Evolutionary conservation across 2,113 vertebrate species (phyloP).

Genomic region (Seriola rivoliana): DNA sequence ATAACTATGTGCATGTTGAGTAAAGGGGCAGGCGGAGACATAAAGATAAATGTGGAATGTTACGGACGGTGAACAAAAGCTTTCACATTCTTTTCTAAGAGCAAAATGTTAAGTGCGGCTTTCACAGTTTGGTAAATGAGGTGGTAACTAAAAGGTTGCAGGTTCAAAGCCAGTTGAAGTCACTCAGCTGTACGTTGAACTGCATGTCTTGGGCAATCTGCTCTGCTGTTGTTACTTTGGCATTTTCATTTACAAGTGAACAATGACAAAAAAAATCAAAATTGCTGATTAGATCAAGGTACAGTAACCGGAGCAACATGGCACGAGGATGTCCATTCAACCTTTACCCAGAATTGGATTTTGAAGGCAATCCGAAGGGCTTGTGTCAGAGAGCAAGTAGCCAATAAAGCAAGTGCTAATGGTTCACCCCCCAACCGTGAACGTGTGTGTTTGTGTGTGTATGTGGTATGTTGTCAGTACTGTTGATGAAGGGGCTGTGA

Average conservation of each 20-base stretch:
- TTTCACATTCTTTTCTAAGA: slow-evolving; percentile 25
- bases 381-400: slow-evolving; percentile 49
- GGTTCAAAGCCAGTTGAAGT: slow-evolving; percentile 46
- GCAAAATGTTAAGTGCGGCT: slow-evolving; percentile 23
- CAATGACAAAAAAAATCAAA: slow-evolving; percentile 2
- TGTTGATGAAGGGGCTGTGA: slow-evolving; percentile 52
- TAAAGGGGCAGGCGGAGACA: slow-evolving; percentile 14
- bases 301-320: not conserved
- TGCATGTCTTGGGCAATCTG: slow-evolving; percentile 1
- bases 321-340: slow-evolving; percentile 22
- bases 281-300: not conserved
- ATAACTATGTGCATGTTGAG: not conserved
- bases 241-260: slow-evolving; percentile 1
- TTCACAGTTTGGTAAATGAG: slow-evolving; percentile 36
- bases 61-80: slow-evolving; percentile 42
- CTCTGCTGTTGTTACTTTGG: not conserved
- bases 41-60: slow-evolving; percentile 53
- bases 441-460: slow-evolving; percentile 30
- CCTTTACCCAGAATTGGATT: slow-evolving; percentile 33
- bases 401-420: slow-evolving; percentile 56
- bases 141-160: slow-evolving; percentile 21
- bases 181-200: slow-evolving; percentile 35
- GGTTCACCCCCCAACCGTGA: slow-evolving; percentile 26
- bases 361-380: slow-evolving; percentile 37
- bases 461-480: slow-evolving; percentile 48